Conservation (phyloP, 53 echinoderm and acorn worm genomes). For the Actinopyga echinites region DNA sequence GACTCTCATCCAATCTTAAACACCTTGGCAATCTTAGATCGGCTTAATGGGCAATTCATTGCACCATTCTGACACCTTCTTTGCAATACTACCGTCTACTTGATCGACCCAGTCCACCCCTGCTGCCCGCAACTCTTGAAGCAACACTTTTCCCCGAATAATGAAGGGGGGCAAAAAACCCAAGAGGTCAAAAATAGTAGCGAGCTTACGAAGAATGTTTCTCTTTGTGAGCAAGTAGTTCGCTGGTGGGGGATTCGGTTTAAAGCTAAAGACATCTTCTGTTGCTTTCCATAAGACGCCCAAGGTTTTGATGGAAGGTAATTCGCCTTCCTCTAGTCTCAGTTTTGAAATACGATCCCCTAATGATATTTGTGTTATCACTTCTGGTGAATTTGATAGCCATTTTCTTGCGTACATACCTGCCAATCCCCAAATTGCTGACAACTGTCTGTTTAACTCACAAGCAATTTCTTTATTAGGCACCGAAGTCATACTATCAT, state of each 20-base stretch:
- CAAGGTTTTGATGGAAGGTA: too few relatives aligned
- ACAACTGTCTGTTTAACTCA: neutral
- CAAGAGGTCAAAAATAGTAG: conserved; percentile 10
- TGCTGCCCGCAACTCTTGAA: neutral
- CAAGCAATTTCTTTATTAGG: too few relatives aligned
- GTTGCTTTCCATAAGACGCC: conserved; percentile 71
- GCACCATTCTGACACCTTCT: too few relatives aligned
- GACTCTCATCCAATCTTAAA: too few relatives aligned
- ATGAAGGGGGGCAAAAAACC: conserved; percentile 12
- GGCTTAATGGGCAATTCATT: neutral
- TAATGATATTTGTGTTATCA: neutral
- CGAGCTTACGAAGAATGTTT: too few relatives aligned
- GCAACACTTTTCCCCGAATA: neutral
- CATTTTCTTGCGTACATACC: neutral
- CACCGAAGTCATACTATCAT: too few relatives aligned
- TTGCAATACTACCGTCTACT: too few relatives aligned
- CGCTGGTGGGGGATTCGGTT: neutral
- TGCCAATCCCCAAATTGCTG: neutral
- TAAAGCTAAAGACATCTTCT: neutral
- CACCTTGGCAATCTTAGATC: too few relatives aligned
- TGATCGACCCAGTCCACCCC: conserved; percentile 3
- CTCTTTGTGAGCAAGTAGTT: too few relatives aligned
- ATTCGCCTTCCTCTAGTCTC: too few relatives aligned
- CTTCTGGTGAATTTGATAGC: too few relatives aligned
- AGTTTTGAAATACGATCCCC: too few relatives aligned